Base-by-base conservation (phyloP, 2,113 vertebrate species). In the Globicephala melas region DNA sequence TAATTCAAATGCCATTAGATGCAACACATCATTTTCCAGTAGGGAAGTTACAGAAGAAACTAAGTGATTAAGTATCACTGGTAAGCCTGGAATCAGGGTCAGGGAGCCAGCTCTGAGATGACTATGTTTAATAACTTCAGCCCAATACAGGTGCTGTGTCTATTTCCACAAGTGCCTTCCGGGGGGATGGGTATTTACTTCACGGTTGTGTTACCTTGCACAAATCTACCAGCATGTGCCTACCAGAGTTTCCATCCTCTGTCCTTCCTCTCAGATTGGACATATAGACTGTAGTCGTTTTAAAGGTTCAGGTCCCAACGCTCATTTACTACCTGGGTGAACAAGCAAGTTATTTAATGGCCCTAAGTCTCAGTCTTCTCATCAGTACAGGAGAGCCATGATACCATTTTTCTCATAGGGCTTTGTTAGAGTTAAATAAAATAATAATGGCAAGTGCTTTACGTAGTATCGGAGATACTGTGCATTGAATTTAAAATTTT, bases 351-450 rank as follows among this genome's bases (percentile, higher is more conserved):
- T 71, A 47, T 89, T 96, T 53, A 36, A 88, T 82, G 31, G 8
- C 6, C 9, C 38, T 31, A 55, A 26, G 28, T 7, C 11, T 76
- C 28, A 33, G 5, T 50, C 60, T 95, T 94, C 53, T 74, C 15
- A n/a, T 53, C 28, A 80, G 50, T 63, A 55, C 79, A 93, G 70
- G 3, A 71, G 33, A 89, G 71, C 10, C 17, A 63, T 82, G 93
- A 28, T 28, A 63, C 6, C 4, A 36, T 93, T 79, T 77, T 77
- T 15, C 50, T 89, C 6, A 31, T 14, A 68, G 50, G 36, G 0
- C 41, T 65, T 87, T 74, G 6, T 89, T 80, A 95, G 36, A 88
- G 77, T 81, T 88, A 94, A 86, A 63, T 60, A 84, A 50, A 91
- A 73, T n/a, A 44, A 55, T 58, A 6, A 36, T 44, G 33, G n/a